Evolutionary conservation across 2,888 invertebrate genomes (phyloP), one percentile per base, ranked within the genome.

Genomic region (Malthinus seriepunctatus): DNA sequence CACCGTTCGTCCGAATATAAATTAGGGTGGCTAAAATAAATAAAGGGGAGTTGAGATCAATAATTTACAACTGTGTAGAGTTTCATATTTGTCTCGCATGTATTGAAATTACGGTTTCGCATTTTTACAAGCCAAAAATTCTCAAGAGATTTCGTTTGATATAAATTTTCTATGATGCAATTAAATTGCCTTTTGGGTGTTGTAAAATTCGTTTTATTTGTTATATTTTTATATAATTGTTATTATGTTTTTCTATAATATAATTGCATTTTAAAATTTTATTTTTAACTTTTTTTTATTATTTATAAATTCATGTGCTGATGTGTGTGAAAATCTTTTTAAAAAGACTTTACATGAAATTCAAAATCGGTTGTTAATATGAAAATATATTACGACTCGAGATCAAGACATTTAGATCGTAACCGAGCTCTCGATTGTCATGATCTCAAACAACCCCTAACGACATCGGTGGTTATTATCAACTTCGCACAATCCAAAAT

Each of bases 11-110:
- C 64, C 64, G 71, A 72, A 73, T 74, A 75, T 76, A 76, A 76
- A 76, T 76, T 75, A 75, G 76, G 76, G 76, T 75, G 74, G 73
- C 73, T 73, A 76, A 76, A 76, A 76, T 76, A 76, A 76, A 76
- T 76, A 76, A 76, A 76, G 74, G 75, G 76, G 74, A 72, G 71
- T 66, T 60, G 66, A 73, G 73, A 76, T 76, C 76, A 74, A 76
- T 76, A 76, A 76, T 76, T 76, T 76, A 76, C 73, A 76, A 74
- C 73, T 71, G 71, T 74, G 73, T 69, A 67, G 69, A 67, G 69
- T 73, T 73, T 74, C 73, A 73, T 72, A 72, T 73, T 71, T 70
- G 73, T 73, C 73, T 73, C 60, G 53, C 59, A 64, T 64, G 64
- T 60, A 59, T 67, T 71, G 72, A 73, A 75, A 74, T 75, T 74